Base-by-base conservation (phyloP, 2,888 invertebrate species). In the Psylliodes chrysocephalus region DNA sequence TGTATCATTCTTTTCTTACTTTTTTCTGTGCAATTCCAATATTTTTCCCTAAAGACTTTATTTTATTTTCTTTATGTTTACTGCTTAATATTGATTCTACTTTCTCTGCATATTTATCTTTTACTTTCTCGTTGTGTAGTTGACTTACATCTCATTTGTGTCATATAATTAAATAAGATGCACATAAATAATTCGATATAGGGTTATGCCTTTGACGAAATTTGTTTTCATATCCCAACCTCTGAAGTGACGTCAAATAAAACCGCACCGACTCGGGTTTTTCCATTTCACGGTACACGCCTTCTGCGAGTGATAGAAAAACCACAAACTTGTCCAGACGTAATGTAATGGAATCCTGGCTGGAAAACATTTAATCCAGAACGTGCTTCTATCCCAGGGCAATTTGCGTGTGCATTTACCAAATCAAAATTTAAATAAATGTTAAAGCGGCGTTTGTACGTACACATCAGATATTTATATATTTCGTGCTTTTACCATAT, bases 201-300 rank as follows among this genome's bases (percentile, higher is more conserved):
- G n/a, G n/a, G n/a, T n/a, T n/a, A n/a, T n/a, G n/a, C n/a, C n/a
- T n/a, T 28, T 1, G 12, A 35, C 33, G 35, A 15, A 15, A 22
- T 42, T 55, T 44, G 30, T 44, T 30, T 18, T 44, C 30, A 55
- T 30, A 55, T 44, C 14, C 12, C 30, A 35, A 15, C 33, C 25
- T 6, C 2, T 14, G 57, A 42, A 47, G 5, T 22, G 33, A 35
- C 15, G 38, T n/a, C 35, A 47, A 18, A 56, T 46, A 46, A 54
- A 56, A 56, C 46, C 46, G 28, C 35, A n/a, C 22, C 28, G 57
- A 10, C 38, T 47, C n/a, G 35, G 19, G 47, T 57, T 57, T 57
- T 57, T 57, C 57, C 57, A 57, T 57, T 57, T 57, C 57, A 57
- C 57, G 57, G 47, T 56, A 56, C 33, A 56, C 56, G 56, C 56